A percentile compares a stretch with the other conserved stretches of the same genome.
phyloP scores from a whole-genome alignment of 2,888 invertebrate genomes.

The Mylabris sibirica region DNA sequence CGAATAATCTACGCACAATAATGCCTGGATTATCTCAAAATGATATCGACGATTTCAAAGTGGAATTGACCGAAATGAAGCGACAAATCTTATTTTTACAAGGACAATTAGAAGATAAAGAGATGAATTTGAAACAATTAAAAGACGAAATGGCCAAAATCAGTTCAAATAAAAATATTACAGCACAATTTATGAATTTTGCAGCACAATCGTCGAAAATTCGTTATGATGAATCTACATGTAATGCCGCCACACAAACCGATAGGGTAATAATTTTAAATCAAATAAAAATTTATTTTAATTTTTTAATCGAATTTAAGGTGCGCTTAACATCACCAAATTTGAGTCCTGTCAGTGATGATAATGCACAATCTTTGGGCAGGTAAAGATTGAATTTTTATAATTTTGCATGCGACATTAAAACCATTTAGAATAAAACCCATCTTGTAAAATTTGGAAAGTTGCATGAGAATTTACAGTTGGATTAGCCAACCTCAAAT shows the following conservation, averaged over 20 bases:
- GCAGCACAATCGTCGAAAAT: constrained; percentile 40
- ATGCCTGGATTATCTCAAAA: constrained; percentile 29
- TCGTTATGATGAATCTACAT: constrained; percentile 64
- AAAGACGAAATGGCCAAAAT: constrained; percentile 75
- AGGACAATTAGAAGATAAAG: constrained; percentile 88
- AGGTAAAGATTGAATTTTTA: constrained; percentile 62
- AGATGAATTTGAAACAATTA: constrained; percentile 80
- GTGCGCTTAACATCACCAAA: constrained; percentile 68
- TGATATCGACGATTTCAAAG: constrained; percentile 63
- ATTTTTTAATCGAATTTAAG: constrained; percentile 53
- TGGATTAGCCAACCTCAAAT: neutral
- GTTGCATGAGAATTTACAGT: neutral
- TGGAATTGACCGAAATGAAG: constrained; percentile 80
- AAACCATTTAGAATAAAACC: neutral
- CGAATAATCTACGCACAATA: neutral
- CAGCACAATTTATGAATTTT: constrained; percentile 57
- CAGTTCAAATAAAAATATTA: constrained; percentile 59
- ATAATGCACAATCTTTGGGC: constrained; percentile 65
- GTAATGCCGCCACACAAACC: constrained; percentile 86
- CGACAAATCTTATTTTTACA: constrained; percentile 84
- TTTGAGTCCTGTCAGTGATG: constrained; percentile 63
- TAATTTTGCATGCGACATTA: neutral
- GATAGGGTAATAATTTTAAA: constrained; percentile 70
- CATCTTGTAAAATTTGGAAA: constrained; percentile 5
- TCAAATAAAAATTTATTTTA: neutral